phyloP scores from a whole-genome alignment of 2,888 invertebrate species.

The Cosmorhoe ocellata region DNA sequence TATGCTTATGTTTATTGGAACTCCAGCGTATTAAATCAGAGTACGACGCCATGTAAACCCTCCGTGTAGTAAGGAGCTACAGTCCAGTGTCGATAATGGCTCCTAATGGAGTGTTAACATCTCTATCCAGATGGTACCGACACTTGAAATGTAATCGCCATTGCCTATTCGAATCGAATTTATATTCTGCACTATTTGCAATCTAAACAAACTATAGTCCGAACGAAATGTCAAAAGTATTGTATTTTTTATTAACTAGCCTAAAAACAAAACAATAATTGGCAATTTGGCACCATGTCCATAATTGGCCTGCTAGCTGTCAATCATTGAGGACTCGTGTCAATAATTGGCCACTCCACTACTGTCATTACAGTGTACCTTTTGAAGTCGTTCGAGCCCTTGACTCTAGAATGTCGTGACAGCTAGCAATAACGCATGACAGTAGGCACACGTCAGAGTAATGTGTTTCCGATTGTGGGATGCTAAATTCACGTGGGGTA shows the following conservation, averaged over 20 bases:
- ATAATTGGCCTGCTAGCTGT: too few species aligned
- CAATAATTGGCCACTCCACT: slow-evolving; percentile 21
- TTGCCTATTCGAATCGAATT: not conserved
- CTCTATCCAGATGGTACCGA: slow-evolving; percentile 64
- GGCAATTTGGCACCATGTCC: too few species aligned
- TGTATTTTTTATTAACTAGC: too few species aligned
- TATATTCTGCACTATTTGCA: not conserved
- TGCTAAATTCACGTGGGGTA: slow-evolving; percentile 44
- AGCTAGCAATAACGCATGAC: slow-evolving; percentile 41
- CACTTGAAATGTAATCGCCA: slow-evolving; percentile 30
- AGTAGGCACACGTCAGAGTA: slow-evolving; percentile 47
- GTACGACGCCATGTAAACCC: slow-evolving; percentile 49
- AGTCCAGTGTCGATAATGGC: slow-evolving; percentile 42
- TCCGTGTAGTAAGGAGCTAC: slow-evolving; percentile 31
- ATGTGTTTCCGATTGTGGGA: slow-evolving; percentile 62
- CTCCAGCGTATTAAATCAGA: too few species aligned
- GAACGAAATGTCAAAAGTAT: too few species aligned
- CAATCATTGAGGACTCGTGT: not conserved
- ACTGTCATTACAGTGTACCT: slow-evolving; percentile 12
- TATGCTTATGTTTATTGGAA: too few species aligned
- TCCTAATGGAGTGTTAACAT: slow-evolving; percentile 63
- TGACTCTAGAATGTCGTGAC: slow-evolving; percentile 41
- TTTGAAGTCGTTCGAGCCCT: slow-evolving; percentile 22
- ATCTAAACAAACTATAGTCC: too few species aligned
- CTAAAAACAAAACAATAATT: too few species aligned